Evolutionary conservation across 1,140 invertebrate genomes (phyloP).

Genomic region (Meloidogyne hapla): DNA sequence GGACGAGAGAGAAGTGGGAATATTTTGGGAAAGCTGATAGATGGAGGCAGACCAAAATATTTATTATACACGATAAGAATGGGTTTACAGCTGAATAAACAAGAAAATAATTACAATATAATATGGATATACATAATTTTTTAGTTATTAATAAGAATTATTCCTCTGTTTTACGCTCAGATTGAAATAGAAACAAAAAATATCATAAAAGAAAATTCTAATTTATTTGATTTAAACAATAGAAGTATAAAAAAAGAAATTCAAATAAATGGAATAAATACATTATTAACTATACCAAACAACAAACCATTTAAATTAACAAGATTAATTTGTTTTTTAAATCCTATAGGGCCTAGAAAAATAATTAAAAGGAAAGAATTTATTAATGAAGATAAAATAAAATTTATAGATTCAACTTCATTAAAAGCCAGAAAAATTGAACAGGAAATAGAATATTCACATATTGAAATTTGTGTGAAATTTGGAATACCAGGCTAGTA

Average conservation of each 20-base stretch:
- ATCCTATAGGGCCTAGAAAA: not conserved
- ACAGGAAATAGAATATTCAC: not conserved
- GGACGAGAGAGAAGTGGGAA: too few species aligned
- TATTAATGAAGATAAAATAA: not conserved
- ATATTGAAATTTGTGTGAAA: not conserved
- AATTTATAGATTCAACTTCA: not conserved
- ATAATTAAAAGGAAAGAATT: not conserved
- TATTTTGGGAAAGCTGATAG: too few species aligned
- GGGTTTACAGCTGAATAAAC: too few species aligned
- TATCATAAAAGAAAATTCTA: not conserved
- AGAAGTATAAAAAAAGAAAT: not conserved
- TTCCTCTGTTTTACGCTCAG: not conserved
- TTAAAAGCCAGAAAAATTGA: not conserved
- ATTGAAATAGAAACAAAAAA: not conserved
- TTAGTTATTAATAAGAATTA: not conserved
- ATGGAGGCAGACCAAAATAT: too few species aligned
- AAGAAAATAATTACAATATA: too few species aligned
- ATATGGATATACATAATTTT: not conserved
- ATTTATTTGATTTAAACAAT: not conserved
- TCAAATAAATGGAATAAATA: not conserved
- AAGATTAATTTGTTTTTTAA: not conserved
- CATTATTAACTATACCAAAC: not conserved
- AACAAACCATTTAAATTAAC: not conserved
- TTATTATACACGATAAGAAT: too few species aligned
- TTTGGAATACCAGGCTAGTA: not conserved